Evolutionary conservation across 1,140 invertebrate species (phyloP).

Genomic region (Nasonia giraulti): DNA sequence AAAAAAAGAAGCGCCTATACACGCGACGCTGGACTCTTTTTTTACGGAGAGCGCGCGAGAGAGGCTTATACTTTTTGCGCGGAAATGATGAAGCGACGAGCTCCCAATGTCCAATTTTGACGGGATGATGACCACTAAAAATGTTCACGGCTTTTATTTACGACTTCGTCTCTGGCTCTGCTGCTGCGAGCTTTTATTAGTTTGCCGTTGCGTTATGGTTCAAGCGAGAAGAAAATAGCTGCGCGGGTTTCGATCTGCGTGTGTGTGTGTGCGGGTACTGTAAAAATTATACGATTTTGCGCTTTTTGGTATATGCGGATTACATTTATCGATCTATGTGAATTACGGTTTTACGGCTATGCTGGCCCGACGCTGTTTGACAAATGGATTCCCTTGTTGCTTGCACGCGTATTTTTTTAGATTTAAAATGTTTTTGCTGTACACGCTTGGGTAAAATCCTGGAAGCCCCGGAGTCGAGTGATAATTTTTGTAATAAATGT

Average conservation of each 20-base stretch:
- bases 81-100: slow-evolving; percentile 32
- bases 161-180: slow-evolving; percentile 20
- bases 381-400: no score
- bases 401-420: no score
- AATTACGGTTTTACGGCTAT: not conserved
- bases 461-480: no score
- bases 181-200: slow-evolving; percentile 30
- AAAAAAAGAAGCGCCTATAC: slow-evolving; percentile 12
- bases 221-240: slow-evolving; percentile 30
- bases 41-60: not conserved
- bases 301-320: not conserved
- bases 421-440: no score
- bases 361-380: no score
- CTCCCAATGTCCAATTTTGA: slow-evolving; percentile 41
- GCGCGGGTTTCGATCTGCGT: not conserved
- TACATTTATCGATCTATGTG: not conserved
- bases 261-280: not conserved
- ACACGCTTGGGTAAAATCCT: no score
- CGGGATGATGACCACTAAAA: slow-evolving; percentile 46
- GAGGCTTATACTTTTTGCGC: slow-evolving; percentile 30
- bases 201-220: slow-evolving; percentile 30
- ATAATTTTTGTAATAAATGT: no score
- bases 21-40: not conserved
- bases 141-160: slow-evolving; percentile 43
- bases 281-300: not conserved